Evolutionary conservation across 2,797 vertebrate species (phyloP).

Genomic region (Aselliscus stoliczkanus): DNA sequence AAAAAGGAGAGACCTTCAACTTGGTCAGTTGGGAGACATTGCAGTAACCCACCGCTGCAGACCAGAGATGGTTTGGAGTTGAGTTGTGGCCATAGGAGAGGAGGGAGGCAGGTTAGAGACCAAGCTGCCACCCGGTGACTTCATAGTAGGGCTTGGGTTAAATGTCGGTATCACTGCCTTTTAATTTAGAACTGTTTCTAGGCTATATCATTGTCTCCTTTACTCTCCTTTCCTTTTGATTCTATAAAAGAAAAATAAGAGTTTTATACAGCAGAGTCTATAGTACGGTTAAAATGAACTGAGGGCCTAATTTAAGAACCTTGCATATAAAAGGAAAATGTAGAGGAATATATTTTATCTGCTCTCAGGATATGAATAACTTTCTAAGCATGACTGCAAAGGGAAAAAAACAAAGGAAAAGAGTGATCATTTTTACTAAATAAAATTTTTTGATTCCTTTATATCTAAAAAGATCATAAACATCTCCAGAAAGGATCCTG

Average conservation of each 20-base stretch:
- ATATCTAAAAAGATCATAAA: background rate
- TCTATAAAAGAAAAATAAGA: background rate
- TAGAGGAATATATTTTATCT: background rate
- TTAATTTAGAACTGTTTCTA: conserved; percentile 11
- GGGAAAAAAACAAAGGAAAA: background rate
- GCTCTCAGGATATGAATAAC: background rate
- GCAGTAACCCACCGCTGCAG: background rate
- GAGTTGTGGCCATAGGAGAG: background rate
- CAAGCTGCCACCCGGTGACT: background rate
- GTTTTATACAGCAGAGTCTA: background rate
- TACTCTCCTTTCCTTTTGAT: background rate
- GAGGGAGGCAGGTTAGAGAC: background rate
- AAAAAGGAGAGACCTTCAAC: background rate
- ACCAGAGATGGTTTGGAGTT: background rate
- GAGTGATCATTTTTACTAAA: background rate
- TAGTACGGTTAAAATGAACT: background rate
- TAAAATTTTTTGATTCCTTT: background rate
- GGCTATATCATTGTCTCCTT: background rate
- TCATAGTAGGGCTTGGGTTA: background rate
- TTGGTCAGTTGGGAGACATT: background rate
- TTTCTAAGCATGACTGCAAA: background rate
- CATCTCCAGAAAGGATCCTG: background rate
- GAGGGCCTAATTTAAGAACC: background rate
- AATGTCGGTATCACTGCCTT: background rate
- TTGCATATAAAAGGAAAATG: background rate